These are phyloP conservation scores for Lasioglossum calceatum DNA, from an alignment of 2,888 invertebrate species.

Conservation along the genomic window DNA sequence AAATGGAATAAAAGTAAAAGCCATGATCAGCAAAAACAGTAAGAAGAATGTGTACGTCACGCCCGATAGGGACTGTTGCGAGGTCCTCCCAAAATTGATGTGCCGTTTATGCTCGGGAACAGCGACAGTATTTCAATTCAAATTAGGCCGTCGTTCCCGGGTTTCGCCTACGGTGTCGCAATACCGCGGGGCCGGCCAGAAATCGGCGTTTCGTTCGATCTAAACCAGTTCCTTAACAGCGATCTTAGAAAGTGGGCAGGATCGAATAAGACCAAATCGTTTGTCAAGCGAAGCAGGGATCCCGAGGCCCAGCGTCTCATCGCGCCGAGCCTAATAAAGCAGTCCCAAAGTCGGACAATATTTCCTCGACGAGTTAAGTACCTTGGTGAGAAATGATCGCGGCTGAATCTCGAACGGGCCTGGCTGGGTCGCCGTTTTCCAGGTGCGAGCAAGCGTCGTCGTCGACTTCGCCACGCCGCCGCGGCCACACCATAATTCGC, in stretches of 20 bases:
- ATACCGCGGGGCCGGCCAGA: neutral
- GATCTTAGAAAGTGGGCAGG: constrained; percentile 1
- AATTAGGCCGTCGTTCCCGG: neutral
- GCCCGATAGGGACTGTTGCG: neutral
- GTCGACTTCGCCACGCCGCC: constrained; percentile 17
- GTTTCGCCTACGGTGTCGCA: neutral
- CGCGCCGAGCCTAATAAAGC: constrained; percentile 36
- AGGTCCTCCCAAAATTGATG: neutral
- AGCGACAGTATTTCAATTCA: neutral
- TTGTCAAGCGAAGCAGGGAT: constrained; percentile 1
- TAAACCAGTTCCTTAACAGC: constrained; percentile 12
- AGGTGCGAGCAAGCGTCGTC: constrained; percentile 67
- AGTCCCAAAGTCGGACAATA: constrained; percentile 51
- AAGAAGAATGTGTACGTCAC: neutral
- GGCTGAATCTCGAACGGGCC: constrained; percentile 46
- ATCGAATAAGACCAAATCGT: constrained; percentile 20
- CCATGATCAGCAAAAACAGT: neutral
- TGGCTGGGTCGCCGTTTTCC: constrained; percentile 51
- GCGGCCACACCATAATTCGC: constrained; percentile 73
- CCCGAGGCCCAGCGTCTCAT: neutral
- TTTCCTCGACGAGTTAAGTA: constrained; percentile 51
- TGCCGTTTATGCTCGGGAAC: neutral
- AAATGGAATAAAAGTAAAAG: neutral
- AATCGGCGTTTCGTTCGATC: neutral
- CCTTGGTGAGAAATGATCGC: constrained; percentile 64